These are phyloP conservation scores for Pseudocheirus occidentalis DNA, from an alignment of 2,797 vertebrate species.

Conservation along the genomic window DNA sequence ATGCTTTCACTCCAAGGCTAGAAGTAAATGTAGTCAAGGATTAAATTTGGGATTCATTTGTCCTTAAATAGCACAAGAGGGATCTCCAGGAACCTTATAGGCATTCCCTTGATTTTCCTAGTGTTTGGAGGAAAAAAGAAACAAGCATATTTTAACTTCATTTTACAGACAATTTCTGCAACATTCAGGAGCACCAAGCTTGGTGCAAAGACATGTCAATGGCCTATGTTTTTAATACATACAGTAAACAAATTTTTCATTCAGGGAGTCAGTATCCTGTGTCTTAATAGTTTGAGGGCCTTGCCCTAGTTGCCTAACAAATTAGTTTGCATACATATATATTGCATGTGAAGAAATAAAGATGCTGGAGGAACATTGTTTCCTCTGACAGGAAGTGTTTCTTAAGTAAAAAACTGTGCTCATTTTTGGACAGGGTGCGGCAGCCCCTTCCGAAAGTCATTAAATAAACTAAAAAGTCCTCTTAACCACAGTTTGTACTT, in stretches of 20 bases:
- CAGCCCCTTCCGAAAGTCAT: slow-evolving; percentile 9
- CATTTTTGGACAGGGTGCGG: not conserved
- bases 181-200: not conserved
- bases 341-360: slow-evolving; percentile 32
- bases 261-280: not conserved
- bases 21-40: not conserved
- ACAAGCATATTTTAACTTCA: not conserved
- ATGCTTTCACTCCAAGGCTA: not conserved
- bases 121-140: not conserved
- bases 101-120: not conserved
- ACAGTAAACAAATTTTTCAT: not conserved
- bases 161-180: not conserved
- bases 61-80: not conserved
- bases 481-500: slow-evolving; percentile 6
- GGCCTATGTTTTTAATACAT: not conserved
- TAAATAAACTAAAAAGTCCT: slow-evolving; percentile 37
- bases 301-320: not conserved
- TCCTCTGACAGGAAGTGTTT: slow-evolving; percentile 36
- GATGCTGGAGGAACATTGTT: not conserved
- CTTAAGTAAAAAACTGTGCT: not conserved
- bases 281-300: not conserved
- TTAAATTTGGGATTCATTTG: not conserved
- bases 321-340: not conserved
- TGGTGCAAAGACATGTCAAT: no score
- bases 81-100: not conserved